Evolutionary conservation across 2,113 vertebrate genomes (phyloP).

Genomic region (Dasypus novemcinctus): DNA sequence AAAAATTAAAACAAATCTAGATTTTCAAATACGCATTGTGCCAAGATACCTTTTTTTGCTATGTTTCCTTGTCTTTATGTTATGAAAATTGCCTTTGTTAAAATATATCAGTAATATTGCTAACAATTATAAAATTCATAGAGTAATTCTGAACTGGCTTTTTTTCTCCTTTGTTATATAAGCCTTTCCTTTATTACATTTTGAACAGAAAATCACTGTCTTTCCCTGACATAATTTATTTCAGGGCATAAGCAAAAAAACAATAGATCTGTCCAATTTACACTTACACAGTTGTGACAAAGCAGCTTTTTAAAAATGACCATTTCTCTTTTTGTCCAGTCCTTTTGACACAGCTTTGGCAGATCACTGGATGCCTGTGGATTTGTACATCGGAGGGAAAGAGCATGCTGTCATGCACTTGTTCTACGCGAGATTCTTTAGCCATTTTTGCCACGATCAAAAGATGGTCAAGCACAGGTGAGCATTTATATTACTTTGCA

Average conservation of each 20-base stretch:
- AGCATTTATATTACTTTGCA: slow-evolving; percentile 34
- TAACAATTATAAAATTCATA: neutral
- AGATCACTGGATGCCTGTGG: slow-evolving; percentile 97
- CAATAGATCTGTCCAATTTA: neutral
- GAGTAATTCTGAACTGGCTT: neutral
- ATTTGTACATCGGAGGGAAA: slow-evolving; percentile 95
- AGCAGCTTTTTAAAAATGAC: neutral
- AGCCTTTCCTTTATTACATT: neutral
- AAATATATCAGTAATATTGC: neutral
- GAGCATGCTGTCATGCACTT: slow-evolving; percentile 98
- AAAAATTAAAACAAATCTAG: neutral
- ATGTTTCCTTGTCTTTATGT: neutral
- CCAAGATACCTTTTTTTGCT: neutral
- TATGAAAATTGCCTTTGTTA: neutral
- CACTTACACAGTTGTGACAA: neutral
- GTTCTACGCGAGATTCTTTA: slow-evolving; percentile 95
- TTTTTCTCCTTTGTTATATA: neutral
- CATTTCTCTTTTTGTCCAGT: slow-evolving; percentile 78
- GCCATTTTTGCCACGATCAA: slow-evolving; percentile 93
- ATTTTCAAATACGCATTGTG: neutral
- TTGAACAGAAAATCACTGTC: neutral
- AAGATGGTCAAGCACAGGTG: slow-evolving; percentile 92
- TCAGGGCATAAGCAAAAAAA: neutral
- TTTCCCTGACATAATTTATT: neutral
- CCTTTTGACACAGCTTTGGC: slow-evolving; percentile 88